Evolutionary conservation across 2,113 vertebrate genomes (phyloP).

Genomic region (Lynx canadensis): DNA sequence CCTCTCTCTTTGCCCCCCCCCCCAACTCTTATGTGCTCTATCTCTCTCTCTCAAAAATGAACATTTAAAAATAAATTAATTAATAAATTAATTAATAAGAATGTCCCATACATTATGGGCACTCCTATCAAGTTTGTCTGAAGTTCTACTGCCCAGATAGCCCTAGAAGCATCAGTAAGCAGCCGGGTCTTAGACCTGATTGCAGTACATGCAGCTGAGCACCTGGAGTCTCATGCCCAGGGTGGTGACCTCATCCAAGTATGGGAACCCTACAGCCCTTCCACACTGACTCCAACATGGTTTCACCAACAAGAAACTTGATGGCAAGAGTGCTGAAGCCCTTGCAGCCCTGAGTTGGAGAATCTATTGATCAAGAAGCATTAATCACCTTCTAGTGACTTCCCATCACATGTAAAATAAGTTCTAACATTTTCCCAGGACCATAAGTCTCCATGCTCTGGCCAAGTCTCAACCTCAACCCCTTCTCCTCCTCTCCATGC

Average conservation of each 20-base stretch:
- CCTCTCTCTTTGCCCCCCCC: too few species aligned
- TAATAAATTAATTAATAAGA: too few species aligned
- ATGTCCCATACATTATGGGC: not conserved
- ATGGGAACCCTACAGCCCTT: not conserved
- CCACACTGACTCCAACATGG: rapidly evolving
- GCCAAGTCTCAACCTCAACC: not conserved
- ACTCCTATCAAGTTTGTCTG: not conserved
- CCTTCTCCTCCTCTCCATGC: not conserved
- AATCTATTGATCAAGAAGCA: not conserved
- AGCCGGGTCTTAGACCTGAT: not conserved
- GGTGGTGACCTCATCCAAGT: not conserved
- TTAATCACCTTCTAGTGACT: not conserved
- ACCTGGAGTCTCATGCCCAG: not conserved
- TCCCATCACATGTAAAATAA: not conserved
- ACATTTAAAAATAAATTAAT: too few species aligned
- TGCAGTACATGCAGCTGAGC: rapidly evolving
- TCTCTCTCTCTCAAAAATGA: too few species aligned
- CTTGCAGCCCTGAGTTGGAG: not conserved
- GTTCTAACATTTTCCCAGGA: not conserved
- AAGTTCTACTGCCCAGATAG: not conserved
- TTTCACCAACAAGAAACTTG: not conserved
- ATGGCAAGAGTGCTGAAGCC: not conserved
- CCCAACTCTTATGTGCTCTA: too few species aligned
- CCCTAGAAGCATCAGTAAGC: not conserved
- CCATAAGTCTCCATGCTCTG: not conserved